Evolutionary conservation across 2,797 vertebrate species (phyloP).

Genomic region (Anguilla megastoma): DNA sequence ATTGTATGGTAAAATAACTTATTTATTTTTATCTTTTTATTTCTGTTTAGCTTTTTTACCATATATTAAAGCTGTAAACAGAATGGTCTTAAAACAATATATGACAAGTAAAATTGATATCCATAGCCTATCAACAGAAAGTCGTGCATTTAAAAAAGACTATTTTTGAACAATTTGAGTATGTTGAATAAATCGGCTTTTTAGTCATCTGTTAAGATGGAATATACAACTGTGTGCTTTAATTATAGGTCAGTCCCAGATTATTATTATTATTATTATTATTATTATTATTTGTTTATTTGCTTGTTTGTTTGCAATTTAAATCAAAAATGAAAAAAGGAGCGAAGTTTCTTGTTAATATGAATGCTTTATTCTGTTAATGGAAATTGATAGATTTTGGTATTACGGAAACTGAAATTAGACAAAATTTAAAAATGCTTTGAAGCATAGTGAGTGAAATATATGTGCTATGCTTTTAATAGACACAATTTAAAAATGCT

Average conservation of each 20-base stretch:
- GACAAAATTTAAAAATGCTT: background rate
- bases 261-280: constrained; percentile 29
- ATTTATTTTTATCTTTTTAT: constrained; percentile 62
- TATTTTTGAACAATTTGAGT: background rate
- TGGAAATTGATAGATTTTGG: background rate
- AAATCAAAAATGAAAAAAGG: background rate
- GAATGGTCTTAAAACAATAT: constrained; percentile 72
- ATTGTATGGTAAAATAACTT: constrained; percentile 73
- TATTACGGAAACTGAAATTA: background rate
- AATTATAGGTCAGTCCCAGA: background rate
- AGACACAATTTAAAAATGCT: too few relatives aligned
- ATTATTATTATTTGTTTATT: background rate
- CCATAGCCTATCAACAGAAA: background rate
- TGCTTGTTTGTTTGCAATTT: constrained; percentile 42
- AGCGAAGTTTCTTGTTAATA: background rate
- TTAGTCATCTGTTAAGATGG: background rate
- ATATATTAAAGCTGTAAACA: constrained; percentile 82
- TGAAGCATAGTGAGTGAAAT: too few relatives aligned
- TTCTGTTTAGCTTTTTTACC: constrained; percentile 76
- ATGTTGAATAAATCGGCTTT: background rate
- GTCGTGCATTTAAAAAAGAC: constrained; percentile 52
- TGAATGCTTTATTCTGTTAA: background rate
- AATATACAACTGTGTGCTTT: background rate
- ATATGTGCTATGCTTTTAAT: too few relatives aligned
- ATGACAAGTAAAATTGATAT: constrained; percentile 49